phyloP scores from a whole-genome alignment of 1,140 invertebrate genomes.

The Bradynema listronoti region DNA sequence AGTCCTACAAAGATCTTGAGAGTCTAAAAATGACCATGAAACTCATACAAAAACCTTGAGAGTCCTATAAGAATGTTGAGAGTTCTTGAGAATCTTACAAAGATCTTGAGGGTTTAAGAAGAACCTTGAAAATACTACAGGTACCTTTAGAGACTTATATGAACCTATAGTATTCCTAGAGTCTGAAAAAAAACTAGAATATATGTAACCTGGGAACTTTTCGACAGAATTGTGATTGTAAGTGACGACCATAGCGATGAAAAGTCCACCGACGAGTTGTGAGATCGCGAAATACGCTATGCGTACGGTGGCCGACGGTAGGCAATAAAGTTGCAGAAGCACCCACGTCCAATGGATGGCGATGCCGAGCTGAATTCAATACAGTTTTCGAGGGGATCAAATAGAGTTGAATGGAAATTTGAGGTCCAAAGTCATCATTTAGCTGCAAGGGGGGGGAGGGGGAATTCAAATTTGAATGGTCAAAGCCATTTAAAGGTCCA shows the following conservation, averaged over 20 bases:
- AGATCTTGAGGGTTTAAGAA: background rate
- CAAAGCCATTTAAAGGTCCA: too few species aligned
- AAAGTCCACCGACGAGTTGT: conserved; percentile 44
- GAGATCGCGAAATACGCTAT: conserved; percentile 49
- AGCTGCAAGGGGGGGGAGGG: too few species aligned
- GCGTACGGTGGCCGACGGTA: conserved; percentile 39
- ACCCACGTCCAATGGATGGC: conserved; percentile 53
- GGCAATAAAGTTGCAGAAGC: conserved; percentile 46
- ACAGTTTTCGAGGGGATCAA: too few species aligned
- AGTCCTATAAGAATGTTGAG: too few species aligned
- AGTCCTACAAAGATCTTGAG: too few species aligned
- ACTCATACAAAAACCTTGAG: too few species aligned
- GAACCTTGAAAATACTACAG: too few species aligned
- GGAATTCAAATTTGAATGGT: too few species aligned
- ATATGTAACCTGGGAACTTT: conserved; percentile 46
- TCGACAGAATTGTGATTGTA: conserved; percentile 57
- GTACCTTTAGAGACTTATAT: too few species aligned
- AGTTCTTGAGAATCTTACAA: background rate
- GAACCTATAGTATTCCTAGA: background rate
- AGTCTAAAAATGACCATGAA: too few species aligned
- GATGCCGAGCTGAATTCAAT: conserved; percentile 26
- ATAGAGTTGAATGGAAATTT: too few species aligned
- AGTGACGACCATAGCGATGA: conserved; percentile 53
- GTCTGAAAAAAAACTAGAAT: background rate
- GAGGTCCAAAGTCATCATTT: too few species aligned